A percentile compares a stretch with the other conserved stretches of the same genome.
phyloP scores from a whole-genome alignment of 1,140 invertebrate species.

The Drosophila sucinea region DNA sequence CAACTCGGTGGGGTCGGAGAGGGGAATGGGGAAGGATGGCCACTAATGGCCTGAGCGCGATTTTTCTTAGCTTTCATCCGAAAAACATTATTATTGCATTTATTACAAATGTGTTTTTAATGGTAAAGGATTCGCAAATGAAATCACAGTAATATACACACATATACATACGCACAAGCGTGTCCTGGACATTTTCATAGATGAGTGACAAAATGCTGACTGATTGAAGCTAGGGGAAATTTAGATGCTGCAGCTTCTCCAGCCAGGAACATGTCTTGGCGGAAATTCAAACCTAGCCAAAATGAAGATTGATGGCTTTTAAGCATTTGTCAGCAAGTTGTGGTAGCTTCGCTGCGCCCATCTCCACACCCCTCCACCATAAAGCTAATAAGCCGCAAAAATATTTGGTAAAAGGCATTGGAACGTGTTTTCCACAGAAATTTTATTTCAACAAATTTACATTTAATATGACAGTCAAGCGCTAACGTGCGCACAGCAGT shows the following conservation, averaged over 20 bases:
- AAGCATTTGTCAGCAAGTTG: conserved; percentile 54
- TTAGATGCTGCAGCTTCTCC: background rate
- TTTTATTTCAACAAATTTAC: conserved; percentile 59
- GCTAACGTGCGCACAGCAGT: conserved; percentile 34
- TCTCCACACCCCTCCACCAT: background rate
- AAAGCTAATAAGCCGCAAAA: conserved; percentile 71
- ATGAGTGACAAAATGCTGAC: conserved; percentile 54
- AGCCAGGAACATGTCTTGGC: background rate
- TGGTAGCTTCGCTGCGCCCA: conserved; percentile 12
- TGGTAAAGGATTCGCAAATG: conserved; percentile 49
- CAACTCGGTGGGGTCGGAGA: conserved; percentile 25
- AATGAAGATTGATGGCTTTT: conserved; percentile 75
- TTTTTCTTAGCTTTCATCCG: conserved; percentile 46
- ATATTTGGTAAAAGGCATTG: conserved; percentile 47
- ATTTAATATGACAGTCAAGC: conserved; percentile 62
- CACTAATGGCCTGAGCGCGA: conserved; percentile 49
- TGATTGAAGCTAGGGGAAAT: conserved; percentile 39
- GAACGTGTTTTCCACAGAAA: conserved; percentile 46
- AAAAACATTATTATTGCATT: conserved; percentile 53
- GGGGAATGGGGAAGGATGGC: conserved; percentile 43
- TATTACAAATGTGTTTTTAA: conserved; percentile 72
- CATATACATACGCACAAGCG: conserved; percentile 17
- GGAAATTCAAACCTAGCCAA: conserved; percentile 45
- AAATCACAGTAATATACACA: conserved; percentile 24
- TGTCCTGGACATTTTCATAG: conserved; percentile 20